These are phyloP conservation scores for Chrysomela aeneicollis DNA, from an alignment of 2,888 invertebrate species.

Conservation along the genomic window DNA sequence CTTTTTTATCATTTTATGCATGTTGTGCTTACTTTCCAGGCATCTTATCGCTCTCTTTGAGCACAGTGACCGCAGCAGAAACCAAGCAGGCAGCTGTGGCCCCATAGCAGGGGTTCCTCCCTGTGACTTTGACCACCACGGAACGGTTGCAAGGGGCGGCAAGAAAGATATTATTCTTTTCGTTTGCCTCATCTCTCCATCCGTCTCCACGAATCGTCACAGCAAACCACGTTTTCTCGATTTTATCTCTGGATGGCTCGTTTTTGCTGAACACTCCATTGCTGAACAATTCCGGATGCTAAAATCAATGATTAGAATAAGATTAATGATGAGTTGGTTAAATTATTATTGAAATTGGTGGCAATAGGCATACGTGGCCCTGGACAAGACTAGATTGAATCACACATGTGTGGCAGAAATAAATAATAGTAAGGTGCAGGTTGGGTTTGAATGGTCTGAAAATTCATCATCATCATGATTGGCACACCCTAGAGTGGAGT, in stretches of 20 bases:
- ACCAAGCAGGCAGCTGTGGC: conserved; percentile 79
- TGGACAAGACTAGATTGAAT: too few species aligned
- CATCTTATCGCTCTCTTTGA: conserved; percentile 79
- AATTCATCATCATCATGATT: too few species aligned
- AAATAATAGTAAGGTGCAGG: too few species aligned
- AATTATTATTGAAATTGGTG: too few species aligned
- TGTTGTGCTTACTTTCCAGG: conserved; percentile 61
- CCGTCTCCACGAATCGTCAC: conserved; percentile 81
- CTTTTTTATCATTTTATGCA: too few species aligned
- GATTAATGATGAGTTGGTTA: too few species aligned
- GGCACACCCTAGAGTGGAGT: too few species aligned
- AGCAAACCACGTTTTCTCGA: conserved; percentile 70
- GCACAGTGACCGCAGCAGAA: conserved; percentile 75
- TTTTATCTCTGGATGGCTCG: conserved; percentile 62
- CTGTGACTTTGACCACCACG: conserved; percentile 72
- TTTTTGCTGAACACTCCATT: conserved; percentile 30
- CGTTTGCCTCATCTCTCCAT: conserved; percentile 74
- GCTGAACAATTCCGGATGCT: conserved; percentile 42
- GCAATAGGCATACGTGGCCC: too few species aligned
- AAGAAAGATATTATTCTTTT: conserved; percentile 68
- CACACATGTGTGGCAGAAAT: too few species aligned
- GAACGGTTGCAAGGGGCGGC: conserved; percentile 66
- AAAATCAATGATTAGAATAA: conserved; percentile 17
- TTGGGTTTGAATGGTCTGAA: too few species aligned
- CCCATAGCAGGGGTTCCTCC: conserved; percentile 82